Conservation (phyloP, 2,113 vertebrate genomes). For the Mellivora capensis region DNA sequence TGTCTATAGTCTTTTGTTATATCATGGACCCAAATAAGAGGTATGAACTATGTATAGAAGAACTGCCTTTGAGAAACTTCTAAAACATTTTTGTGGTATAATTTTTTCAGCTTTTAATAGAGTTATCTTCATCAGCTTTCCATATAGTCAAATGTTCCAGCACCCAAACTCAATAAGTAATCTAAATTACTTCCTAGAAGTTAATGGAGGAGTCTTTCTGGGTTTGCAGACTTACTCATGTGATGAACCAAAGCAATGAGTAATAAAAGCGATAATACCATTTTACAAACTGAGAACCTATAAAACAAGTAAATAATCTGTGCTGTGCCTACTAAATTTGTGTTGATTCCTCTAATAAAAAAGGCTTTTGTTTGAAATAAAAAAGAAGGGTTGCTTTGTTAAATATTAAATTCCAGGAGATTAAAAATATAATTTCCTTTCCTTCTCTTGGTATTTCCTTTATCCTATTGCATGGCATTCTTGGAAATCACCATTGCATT, state of each 20-base stretch:
- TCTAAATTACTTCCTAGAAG: constrained; percentile 70
- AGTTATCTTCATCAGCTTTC: constrained; percentile 23
- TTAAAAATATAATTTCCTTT: constrained; percentile 71
- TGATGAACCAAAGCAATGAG: constrained; percentile 70
- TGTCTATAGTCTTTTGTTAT: neutral
- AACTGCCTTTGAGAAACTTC: constrained; percentile 28
- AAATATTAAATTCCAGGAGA: constrained; percentile 77
- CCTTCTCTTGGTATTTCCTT: constrained; percentile 63
- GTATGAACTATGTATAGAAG: neutral
- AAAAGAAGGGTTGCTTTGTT: constrained; percentile 60
- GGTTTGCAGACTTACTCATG: constrained; percentile 62
- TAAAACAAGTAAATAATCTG: constrained; percentile 76
- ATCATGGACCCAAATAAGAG: neutral
- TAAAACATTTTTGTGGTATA: neutral
- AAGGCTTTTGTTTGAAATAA: constrained; percentile 62
- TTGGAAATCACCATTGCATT: constrained; percentile 53
- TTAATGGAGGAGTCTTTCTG: constrained; percentile 58
- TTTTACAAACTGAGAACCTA: constrained; percentile 73
- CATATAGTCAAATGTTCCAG: constrained; percentile 43
- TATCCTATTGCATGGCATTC: constrained; percentile 41
- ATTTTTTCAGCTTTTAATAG: constrained; percentile 25
- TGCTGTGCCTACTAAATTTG: constrained; percentile 51
- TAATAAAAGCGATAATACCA: constrained; percentile 63
- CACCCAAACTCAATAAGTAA: constrained; percentile 58
- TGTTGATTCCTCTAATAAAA: constrained; percentile 72